Evolutionary conservation across 2,888 invertebrate genomes (phyloP), one percentile per base, ranked within the genome.

Genomic region (Agriopis marginaria): DNA sequence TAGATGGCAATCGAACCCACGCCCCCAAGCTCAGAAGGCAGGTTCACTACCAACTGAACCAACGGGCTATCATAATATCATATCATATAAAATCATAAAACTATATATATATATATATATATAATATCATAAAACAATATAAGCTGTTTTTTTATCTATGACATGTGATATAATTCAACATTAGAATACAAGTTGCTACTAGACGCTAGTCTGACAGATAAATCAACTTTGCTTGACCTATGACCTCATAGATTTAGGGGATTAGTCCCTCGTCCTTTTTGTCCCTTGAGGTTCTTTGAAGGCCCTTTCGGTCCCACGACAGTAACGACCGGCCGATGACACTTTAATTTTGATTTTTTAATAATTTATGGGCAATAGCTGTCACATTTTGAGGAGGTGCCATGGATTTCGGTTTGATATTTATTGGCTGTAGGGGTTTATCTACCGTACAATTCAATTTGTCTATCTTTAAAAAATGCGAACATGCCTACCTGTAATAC

Each of bases 161-260:
- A n/a, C n/a, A 32, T 32, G 5, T 32, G n/a, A 5, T 49, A 7
- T n/a, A 49, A 49, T n/a, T 7, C n/a, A 49, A n/a, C 14, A 7
- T 14, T 7, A 7, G 0, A 14, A 7, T 14, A 17, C 55, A 42
- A 17, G 45, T 58, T 12, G n/a, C 14, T 45, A 51, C 66, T 47
- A 62, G 51, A 61, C 61, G 39, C 42, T 67, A 60, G 62, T 67
- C 56, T 73, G 63, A 79, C 78, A 82, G 81, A 89, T 89, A 88
- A 89, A 88, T 88, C 88, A 87, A 87, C 87, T 79, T 84, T 86
- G 82, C 84, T 88, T 90, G 88, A 90, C 90, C 90, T 82, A 69
- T 82, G 85, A 86, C 89, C 89, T 74, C 78, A 71, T 76, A 74
- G 83, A 77, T 78, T 82, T 80, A 76, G 81, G 83, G 87, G 83